Conservation (phyloP, 2,113 vertebrate genomes). For the Myocastor coypus region DNA sequence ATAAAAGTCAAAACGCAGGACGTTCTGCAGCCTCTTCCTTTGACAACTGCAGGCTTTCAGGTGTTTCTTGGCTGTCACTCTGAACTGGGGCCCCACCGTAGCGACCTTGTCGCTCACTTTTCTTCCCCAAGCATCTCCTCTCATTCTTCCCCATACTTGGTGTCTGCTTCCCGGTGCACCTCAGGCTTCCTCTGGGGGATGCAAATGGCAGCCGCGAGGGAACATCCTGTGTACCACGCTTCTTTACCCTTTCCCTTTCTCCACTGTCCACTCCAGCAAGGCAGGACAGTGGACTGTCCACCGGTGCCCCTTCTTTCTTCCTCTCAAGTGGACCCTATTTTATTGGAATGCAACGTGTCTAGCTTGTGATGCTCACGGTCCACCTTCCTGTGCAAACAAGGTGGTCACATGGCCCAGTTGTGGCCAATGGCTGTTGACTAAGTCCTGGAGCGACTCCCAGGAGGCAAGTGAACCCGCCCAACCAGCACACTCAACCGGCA, state of each 20-base stretch:
- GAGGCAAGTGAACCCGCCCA: not conserved
- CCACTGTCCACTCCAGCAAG: not conserved
- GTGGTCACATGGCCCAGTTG: not conserved
- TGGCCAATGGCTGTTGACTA: not conserved
- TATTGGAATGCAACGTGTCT: not conserved
- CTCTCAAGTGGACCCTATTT: not conserved
- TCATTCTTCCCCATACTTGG: not conserved
- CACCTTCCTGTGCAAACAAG: not conserved
- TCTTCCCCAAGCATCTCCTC: not conserved
- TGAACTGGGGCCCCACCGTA: no score
- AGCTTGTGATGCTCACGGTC: not conserved
- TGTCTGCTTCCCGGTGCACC: not conserved
- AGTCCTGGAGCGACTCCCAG: not conserved
- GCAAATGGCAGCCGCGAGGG: not conserved
- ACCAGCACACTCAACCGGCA: not conserved
- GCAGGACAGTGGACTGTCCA: not conserved
- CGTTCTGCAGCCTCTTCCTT: not conserved
- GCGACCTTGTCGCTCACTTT: not conserved
- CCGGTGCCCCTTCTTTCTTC: not conserved
- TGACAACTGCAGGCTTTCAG: fast-evolving
- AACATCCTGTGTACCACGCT: not conserved
- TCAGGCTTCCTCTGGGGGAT: not conserved
- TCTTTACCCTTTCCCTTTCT: not conserved
- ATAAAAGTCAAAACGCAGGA: not conserved
- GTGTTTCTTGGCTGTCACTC: not conserved